phyloP scores from a whole-genome alignment of 2,113 vertebrate species.

The Pelvicachromis taeniatus region DNA sequence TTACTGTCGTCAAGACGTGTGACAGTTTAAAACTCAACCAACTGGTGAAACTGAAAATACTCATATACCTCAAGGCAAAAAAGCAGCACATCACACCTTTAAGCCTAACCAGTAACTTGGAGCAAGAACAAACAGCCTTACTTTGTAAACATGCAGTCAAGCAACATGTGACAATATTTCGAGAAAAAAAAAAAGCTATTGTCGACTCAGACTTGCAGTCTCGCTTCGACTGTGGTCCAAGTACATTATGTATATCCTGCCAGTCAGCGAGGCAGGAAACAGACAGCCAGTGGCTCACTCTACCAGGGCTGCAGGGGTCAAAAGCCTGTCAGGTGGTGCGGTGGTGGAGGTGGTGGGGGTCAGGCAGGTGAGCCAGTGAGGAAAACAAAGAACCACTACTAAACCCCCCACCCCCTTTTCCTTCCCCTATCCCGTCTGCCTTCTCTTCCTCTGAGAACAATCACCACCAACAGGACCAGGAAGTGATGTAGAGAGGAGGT shows the following conservation, averaged over 20 bases:
- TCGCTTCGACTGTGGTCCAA: neutral
- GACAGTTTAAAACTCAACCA: neutral
- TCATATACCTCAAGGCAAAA: neutral
- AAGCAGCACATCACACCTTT: neutral
- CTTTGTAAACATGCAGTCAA: neutral
- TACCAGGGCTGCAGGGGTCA: slow-evolving; percentile 40
- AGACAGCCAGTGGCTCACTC: slow-evolving; percentile 27
- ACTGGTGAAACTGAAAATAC: neutral
- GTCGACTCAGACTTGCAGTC: neutral
- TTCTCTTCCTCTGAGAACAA: slow-evolving; percentile 62
- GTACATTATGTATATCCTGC: slow-evolving; percentile 46
- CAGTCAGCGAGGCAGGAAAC: slow-evolving; percentile 51
- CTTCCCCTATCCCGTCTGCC: slow-evolving; percentile 40
- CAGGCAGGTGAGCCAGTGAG: slow-evolving; percentile 51
- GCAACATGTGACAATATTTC: neutral
- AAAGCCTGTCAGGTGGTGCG: slow-evolving; percentile 35
- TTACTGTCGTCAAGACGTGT: neutral
- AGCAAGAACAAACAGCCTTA: neutral
- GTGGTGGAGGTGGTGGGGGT: neutral
- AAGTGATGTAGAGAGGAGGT: slow-evolving; percentile 60
- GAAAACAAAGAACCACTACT: slow-evolving; percentile 42
- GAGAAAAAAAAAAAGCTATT: neutral
- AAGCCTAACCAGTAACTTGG: neutral
- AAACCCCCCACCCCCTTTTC: neutral
- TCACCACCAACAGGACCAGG: slow-evolving; percentile 59